Percentiles rank a stretch among this genome's conserved stretches.
phyloP scores from a whole-genome alignment of 2,113 vertebrate species.

The Protomyctophum bolini region DNA sequence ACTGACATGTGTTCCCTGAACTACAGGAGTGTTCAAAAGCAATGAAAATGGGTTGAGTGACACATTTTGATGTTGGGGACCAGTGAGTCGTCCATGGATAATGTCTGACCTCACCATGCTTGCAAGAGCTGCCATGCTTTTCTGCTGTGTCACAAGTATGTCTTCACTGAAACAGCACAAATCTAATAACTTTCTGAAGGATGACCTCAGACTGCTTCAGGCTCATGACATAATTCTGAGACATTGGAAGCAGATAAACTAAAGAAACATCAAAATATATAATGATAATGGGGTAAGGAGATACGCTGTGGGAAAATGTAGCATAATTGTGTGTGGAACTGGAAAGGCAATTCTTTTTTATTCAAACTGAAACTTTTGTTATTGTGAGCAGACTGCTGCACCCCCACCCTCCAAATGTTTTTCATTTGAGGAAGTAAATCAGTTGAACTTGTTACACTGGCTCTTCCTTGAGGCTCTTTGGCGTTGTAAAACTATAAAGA shows the following conservation, averaged over 20 bases:
- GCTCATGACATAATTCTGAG: constrained; percentile 55
- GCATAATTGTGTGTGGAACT: neutral
- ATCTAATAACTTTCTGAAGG: constrained; percentile 50
- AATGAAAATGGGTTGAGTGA: no score
- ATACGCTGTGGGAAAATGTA: constrained; percentile 33
- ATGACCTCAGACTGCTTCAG: constrained; percentile 42
- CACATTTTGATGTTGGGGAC: constrained; percentile 33
- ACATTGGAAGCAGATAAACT: constrained; percentile 22
- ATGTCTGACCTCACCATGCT: constrained; percentile 50
- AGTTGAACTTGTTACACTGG: constrained; percentile 18
- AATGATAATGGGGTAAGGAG: constrained; percentile 26
- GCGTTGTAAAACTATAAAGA: constrained; percentile 28
- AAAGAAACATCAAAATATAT: constrained; percentile 15
- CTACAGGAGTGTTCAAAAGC: no score
- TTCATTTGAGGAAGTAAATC: constrained; percentile 35
- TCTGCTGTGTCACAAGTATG: constrained; percentile 28
- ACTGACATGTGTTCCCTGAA: no score
- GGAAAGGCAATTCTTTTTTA: constrained; percentile 25
- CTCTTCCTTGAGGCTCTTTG: constrained; percentile 28
- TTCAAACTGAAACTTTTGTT: neutral
- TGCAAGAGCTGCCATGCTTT: constrained; percentile 50
- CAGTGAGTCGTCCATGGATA: constrained; percentile 51
- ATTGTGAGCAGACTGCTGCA: neutral
- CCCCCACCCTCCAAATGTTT: constrained; percentile 33
- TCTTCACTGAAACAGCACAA: constrained; percentile 42